phyloP scores from a whole-genome alignment of 1,140 invertebrate genomes.

The Achatina immaculata region DNA sequence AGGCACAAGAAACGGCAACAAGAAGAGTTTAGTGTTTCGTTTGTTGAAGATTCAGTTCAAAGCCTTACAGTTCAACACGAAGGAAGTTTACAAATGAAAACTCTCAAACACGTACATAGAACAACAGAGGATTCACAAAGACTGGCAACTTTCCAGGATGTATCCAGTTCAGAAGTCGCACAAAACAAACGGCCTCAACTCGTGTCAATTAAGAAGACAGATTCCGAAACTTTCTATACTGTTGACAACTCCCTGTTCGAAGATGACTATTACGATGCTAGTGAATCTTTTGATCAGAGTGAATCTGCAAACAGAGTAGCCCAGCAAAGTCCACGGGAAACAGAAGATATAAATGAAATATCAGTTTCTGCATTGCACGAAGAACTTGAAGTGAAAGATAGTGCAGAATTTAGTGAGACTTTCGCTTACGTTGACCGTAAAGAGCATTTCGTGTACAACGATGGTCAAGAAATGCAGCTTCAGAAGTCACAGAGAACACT shows the following conservation, averaged over 20 bases:
- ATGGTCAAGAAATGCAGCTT: neutral
- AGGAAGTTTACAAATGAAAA: too few species aligned
- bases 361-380: neutral
- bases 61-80: too few species aligned
- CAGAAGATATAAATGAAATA: neutral
- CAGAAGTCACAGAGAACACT: neutral
- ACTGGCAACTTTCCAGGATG: too few species aligned
- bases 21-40: too few species aligned
- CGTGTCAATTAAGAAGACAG: neutral
- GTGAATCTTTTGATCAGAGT: neutral
- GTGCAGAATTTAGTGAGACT: neutral
- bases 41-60: too few species aligned
- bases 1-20: too few species aligned
- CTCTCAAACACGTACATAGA: too few species aligned
- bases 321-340: neutral
- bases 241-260: neutral
- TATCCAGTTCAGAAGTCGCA: too few species aligned
- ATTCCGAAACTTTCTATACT: conserved; percentile 2
- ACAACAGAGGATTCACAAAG: too few species aligned
- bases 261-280: conserved; percentile 2
- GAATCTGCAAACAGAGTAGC: neutral
- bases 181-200: neutral
- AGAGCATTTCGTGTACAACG: neutral
- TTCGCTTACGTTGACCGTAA: neutral
- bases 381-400: neutral